Evolutionary conservation across 2,797 vertebrate genomes (phyloP).

Genomic region (Cygnus olor): DNA sequence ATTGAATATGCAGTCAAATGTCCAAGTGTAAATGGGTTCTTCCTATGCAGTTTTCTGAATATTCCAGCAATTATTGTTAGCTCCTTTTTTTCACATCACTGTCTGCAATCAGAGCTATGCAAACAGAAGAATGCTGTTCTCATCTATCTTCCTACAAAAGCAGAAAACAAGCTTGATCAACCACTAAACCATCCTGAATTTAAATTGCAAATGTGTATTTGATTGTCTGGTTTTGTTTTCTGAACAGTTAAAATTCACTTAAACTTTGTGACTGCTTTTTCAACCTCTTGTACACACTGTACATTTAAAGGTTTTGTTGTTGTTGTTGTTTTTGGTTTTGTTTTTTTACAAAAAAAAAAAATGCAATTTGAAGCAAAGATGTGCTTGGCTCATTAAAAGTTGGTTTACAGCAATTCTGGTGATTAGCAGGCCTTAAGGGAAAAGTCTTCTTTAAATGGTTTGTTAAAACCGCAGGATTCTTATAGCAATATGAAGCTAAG

Average conservation of each 20-base stretch:
- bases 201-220: not conserved
- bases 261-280: not conserved
- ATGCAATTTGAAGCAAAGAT: not conserved
- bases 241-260: not conserved
- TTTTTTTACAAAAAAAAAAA: too few species aligned
- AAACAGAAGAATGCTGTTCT: constrained; percentile 16
- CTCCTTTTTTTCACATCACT: not conserved
- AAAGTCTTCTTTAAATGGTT: not conserved
- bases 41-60: constrained; percentile 17
- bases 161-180: not conserved
- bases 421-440: not conserved
- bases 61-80: constrained; percentile 8
- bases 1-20: not conserved
- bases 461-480: constrained; percentile 5
- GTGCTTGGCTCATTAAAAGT: constrained; percentile 1
- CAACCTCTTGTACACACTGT: not conserved
- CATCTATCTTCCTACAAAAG: constrained; percentile 23
- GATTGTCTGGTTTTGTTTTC: not conserved
- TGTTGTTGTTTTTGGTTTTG: too few species aligned
- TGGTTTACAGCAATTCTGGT: not conserved
- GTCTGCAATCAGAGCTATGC: not conserved
- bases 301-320: not conserved
- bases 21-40: not conserved
- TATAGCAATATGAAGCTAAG: not conserved
- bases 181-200: not conserved